Base-by-base conservation (phyloP, 2,888 invertebrate genomes). In the Agrotis ipsilon region DNA sequence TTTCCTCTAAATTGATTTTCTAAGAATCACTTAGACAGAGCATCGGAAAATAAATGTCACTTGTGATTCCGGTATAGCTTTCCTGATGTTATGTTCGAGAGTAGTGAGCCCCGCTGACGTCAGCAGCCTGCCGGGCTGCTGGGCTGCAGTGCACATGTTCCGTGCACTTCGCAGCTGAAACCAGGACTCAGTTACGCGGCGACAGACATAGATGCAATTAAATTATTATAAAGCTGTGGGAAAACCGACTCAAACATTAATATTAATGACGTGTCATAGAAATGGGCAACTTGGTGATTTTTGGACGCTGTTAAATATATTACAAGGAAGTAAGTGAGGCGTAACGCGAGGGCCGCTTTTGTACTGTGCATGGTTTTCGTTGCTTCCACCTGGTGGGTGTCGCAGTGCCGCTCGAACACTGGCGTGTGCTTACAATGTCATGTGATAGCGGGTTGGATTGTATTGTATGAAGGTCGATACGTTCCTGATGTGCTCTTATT, bases 331-430 rank as follows among this genome's bases (percentile, higher is more conserved):
- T 46, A 27, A 62, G 14, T 52, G 3, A 45, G 68, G 46, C 65
- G 81, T 68, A 63, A 55, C 69, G 54, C 62, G 78, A 72, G 78
- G 67, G 69, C 52, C 46, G 72, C 69, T 80, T 72, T 43, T 63
- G 55, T 32, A 59, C 60, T 68, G 68, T 72, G 63, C 78, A 81
- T 80, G 76, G 69, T 75, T 73, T 54, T 73, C 18, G 64, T 67
- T 32, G 76, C 78, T 64, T 68, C 55, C 54, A 74, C 66, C 66
- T 60, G 63, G 67, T 68, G 48, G 66, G 6, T 16, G 51, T 52
- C 48, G 45, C 39, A 46, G 24, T 16, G 32, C 18, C 6, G 21
- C 45, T 21, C 46, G 18, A 18, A 1, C n/a, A 21, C 14, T 16
- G 69, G 21, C n/a, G 32, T 21, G 39, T n/a, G 51, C 51, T 7